These are phyloP conservation scores for Drosophila tani DNA, from an alignment of 1,140 invertebrate species.

Conservation along the genomic window DNA sequence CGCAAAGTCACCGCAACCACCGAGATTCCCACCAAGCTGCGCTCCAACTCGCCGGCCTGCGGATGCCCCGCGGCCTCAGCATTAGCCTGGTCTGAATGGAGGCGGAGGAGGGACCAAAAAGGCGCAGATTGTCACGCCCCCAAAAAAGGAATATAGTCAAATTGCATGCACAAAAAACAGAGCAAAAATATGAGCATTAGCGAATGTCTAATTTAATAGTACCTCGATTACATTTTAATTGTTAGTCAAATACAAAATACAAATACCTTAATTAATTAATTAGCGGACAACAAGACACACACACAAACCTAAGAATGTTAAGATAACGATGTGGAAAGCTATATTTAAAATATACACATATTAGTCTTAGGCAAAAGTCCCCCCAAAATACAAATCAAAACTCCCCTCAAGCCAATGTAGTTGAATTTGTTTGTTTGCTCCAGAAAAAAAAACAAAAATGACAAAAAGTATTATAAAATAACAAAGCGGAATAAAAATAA, in stretches of 20 bases:
- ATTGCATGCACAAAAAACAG: constrained; percentile 61
- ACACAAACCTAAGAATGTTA: constrained; percentile 72
- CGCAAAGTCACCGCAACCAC: constrained; percentile 30
- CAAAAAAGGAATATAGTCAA: constrained; percentile 65
- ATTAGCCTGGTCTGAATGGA: constrained; percentile 60
- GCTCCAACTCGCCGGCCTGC: constrained; percentile 45
- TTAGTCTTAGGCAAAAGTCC: constrained; percentile 44
- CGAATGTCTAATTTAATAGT: constrained; percentile 71
- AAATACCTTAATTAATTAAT: constrained; percentile 55
- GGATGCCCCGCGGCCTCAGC: constrained; percentile 63
- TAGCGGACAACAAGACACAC: constrained; percentile 44
- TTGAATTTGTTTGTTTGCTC: constrained; percentile 61
- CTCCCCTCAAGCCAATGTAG: constrained; percentile 48
- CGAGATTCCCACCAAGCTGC: constrained; percentile 51
- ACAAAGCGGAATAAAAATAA: constrained; percentile 46
- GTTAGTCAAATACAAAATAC: constrained; percentile 60
- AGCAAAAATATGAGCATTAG: constrained; percentile 57
- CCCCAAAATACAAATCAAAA: constrained; percentile 7
- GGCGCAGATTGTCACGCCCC: background rate
- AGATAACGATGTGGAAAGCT: constrained; percentile 61
- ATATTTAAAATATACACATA: constrained; percentile 62
- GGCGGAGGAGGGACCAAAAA: constrained; percentile 25
- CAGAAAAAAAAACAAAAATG: constrained; percentile 18
- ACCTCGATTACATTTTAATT: constrained; percentile 74
- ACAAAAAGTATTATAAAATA: constrained; percentile 51